A percentile compares a stretch with the other conserved stretches of the same genome.
Conservation (phyloP, 2,797 vertebrate genomes). For the Crenichthys baileyi region DNA sequence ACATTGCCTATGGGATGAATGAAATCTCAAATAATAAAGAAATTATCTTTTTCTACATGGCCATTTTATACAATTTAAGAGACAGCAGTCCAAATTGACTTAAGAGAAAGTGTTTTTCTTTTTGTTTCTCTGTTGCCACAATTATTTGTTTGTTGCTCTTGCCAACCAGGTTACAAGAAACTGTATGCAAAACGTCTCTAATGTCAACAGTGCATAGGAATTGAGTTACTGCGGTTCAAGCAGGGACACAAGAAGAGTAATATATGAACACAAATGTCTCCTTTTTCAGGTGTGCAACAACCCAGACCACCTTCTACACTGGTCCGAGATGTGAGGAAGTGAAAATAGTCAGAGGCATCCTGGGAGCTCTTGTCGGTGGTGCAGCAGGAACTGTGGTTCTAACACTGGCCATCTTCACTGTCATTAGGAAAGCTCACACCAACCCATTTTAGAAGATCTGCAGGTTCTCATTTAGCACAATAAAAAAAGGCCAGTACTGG, state of each 20-base stretch:
- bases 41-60: not conserved
- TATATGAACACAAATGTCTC: not conserved
- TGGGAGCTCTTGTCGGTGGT: conserved; percentile 82
- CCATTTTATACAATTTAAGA: not conserved
- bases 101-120: not conserved
- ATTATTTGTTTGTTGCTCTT: not conserved
- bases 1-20: too few relatives aligned
- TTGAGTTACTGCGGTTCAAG: not conserved
- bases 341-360: conserved; percentile 74
- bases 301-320: conserved; percentile 78
- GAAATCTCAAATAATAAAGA: not conserved
- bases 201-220: not conserved
- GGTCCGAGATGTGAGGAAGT: conserved; percentile 83
- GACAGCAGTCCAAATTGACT: not conserved
- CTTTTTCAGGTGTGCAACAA: conserved; percentile 81
- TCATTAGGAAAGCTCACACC: conserved; percentile 65
- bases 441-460: not conserved
- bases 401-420: conserved; percentile 70
- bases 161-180: not conserved
- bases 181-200: not conserved
- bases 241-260: not conserved
- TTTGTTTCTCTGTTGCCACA: conserved; percentile 1
- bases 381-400: conserved; percentile 73
- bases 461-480: not conserved
- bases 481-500: not conserved